Evolutionary conservation across 2,797 vertebrate genomes (phyloP).

Genomic region (Falco columbarius): DNA sequence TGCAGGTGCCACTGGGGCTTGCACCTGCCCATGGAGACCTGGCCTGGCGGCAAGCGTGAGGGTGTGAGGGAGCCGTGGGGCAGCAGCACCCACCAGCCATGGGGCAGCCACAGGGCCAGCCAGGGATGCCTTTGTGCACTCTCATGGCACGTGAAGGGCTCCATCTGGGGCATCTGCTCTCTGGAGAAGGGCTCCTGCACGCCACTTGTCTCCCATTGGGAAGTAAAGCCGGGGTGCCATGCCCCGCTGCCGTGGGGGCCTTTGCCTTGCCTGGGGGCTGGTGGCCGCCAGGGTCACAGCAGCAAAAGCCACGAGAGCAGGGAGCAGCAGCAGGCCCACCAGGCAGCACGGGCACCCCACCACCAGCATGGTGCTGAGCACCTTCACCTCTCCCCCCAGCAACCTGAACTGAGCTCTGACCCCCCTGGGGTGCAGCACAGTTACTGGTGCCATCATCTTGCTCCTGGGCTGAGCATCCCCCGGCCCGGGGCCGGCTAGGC

Average conservation of each 20-base stretch:
- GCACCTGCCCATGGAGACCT: fast-evolving
- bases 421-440: neutral
- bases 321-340: neutral
- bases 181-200: neutral
- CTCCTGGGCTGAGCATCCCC: neutral
- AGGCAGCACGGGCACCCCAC: neutral
- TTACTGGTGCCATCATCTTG: neutral
- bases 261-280: neutral
- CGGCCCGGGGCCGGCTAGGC: neutral
- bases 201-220: fast-evolving
- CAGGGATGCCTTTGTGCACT: fast-evolving
- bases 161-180: neutral
- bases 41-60: no score
- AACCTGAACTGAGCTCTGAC: neutral
- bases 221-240: neutral
- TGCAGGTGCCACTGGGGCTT: fast-evolving
- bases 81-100: no score
- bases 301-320: neutral
- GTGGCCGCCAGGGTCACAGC: neutral
- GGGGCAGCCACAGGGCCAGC: neutral
- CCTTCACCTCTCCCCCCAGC: neutral
- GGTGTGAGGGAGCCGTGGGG: no score
- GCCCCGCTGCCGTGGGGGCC: neutral
- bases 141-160: neutral
- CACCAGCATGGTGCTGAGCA: no score